Base-by-base conservation (phyloP, 2,797 vertebrate genomes). In the Rhinophrynus dorsalis region DNA sequence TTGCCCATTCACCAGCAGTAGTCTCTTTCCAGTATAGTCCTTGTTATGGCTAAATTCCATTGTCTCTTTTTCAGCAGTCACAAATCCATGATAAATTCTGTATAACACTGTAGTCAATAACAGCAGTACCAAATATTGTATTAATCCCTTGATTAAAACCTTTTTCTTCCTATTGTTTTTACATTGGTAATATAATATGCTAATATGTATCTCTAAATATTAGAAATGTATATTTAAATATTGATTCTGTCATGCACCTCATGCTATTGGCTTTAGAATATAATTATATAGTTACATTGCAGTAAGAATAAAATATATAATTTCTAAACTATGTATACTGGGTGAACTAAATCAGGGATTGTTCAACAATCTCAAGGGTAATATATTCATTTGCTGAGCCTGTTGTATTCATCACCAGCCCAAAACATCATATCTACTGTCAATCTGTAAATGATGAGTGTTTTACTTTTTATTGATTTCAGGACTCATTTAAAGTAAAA, bases 51-150 rank as follows among this genome's bases (percentile, higher is more conserved):
- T 91, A 90, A 90, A 87, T 89, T 86, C 87, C 89, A 90, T 68
- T 87, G 85, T 86, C 88, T 84, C 82, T 79, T 89, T 89, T 80
- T 86, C 89, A 87, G 87, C 87, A 83, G 85, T 88, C 88, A 89
- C 87, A 89, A 90, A 85, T 90, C 86, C 89, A 89, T 88, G 86
- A 89, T 80, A 89, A 84, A 90, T 88, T 88, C 86, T 88, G 86
- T 86, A 88, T 79, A 89, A 88, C 88, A 90, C 90, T 91, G 90
- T 81, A 88, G 85, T 88, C 84, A 89, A 88, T 89, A 88, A 91
- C 84, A 90, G 89, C 88, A 91, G 87, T 88, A 91, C 86, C 89
- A 89, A 82, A 90, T 86, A 88, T 76, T 69, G 65, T 82, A 84
- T 89, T 87, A 90, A 89, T 87, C 87, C 76, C 61, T 88, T 83